phyloP scores from a whole-genome alignment of 2,113 vertebrate genomes.

The Galeopterus variegatus region DNA sequence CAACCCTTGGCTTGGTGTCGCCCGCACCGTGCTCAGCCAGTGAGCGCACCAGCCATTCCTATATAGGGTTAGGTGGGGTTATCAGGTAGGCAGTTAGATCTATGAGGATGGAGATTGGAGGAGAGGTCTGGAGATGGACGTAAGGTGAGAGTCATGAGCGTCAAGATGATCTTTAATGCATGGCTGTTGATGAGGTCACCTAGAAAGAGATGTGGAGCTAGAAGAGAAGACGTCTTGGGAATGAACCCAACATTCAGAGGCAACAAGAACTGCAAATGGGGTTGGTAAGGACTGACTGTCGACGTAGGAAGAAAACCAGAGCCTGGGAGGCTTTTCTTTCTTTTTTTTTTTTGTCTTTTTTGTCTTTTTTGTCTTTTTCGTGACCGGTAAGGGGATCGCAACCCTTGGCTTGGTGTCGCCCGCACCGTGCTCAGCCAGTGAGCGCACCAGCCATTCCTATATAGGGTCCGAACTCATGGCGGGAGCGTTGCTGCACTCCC shows the following conservation, averaged over 20 bases:
- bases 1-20: no score
- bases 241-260: not conserved
- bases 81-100: not conserved
- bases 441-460: no score
- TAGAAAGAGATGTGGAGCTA: not conserved
- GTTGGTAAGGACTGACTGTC: not conserved
- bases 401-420: no score
- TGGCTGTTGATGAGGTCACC: not conserved
- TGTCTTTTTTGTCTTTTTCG: no score
- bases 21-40: no score
- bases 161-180: not conserved
- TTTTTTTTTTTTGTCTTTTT: no score
- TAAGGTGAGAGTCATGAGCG: fast-evolving
- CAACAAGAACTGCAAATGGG: not conserved
- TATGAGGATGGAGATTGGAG: not conserved
- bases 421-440: no score
- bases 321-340: no score
- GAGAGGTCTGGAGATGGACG: not conserved
- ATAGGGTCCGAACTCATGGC: no score
- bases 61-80: not conserved
- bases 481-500: no score
- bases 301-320: not conserved
- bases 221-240: not conserved
- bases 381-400: no score
- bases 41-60: no score